phyloP scores from a whole-genome alignment of 2,888 invertebrate species.

The Malacosoma neustria region DNA sequence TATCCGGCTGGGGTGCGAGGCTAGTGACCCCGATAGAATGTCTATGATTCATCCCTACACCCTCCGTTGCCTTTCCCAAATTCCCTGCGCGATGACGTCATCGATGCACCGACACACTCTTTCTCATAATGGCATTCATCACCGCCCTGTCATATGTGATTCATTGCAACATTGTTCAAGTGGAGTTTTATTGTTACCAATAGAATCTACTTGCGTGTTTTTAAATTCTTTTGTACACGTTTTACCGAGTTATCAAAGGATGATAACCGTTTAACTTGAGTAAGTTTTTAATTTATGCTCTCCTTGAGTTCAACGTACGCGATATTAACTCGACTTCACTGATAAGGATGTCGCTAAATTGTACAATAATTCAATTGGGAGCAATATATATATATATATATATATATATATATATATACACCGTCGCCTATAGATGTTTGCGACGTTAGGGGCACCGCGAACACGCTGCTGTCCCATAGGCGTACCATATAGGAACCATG shows the following conservation, averaged over 20 bases:
- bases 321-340: slow-evolving; percentile 28
- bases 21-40: slow-evolving; percentile 56
- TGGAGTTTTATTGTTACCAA: slow-evolving; percentile 31
- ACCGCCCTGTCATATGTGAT: slow-evolving; percentile 46
- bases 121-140: slow-evolving; percentile 42
- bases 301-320: slow-evolving; percentile 32
- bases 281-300: slow-evolving; percentile 26
- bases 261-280: slow-evolving; percentile 12
- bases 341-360: slow-evolving; percentile 20
- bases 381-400: too few species aligned
- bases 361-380: too few species aligned
- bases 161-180: slow-evolving; percentile 38
- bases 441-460: too few species aligned
- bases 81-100: slow-evolving; percentile 62
- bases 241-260: slow-evolving; percentile 6
- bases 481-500: too few species aligned
- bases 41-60: slow-evolving; percentile 69
- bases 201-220: slow-evolving; percentile 16
- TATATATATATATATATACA: too few species aligned
- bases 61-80: slow-evolving; percentile 46
- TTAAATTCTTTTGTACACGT: slow-evolving; percentile 18
- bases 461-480: too few species aligned
- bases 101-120: slow-evolving; percentile 40
- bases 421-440: too few species aligned
- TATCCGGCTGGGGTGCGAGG: slow-evolving; percentile 48